These are phyloP conservation scores for Hyles lineata DNA, from an alignment of 2,888 invertebrate genomes.

Conservation along the genomic window DNA sequence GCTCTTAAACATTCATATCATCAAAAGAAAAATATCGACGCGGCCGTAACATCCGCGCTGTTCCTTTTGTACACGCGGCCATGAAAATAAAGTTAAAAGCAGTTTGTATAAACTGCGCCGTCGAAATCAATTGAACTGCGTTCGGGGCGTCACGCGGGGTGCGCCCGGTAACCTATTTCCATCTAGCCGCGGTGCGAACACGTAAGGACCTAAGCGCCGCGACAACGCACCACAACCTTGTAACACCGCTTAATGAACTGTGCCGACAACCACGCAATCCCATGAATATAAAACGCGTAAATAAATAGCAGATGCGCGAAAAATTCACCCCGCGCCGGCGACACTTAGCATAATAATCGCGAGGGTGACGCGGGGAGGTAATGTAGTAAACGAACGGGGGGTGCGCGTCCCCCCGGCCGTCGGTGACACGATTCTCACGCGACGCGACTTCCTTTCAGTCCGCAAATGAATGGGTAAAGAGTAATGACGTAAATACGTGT, in stretches of 20 bases:
- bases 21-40: neutral
- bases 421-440: constrained; percentile 84
- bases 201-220: constrained; percentile 53
- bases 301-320: constrained; percentile 85
- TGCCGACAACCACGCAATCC: constrained; percentile 71
- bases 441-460: constrained; percentile 76
- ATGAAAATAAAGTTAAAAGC: constrained; percentile 44
- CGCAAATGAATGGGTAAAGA: constrained; percentile 79
- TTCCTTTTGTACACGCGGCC: constrained; percentile 36
- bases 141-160: constrained; percentile 71
- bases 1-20: neutral
- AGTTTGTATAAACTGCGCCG: constrained; percentile 58
- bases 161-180: constrained; percentile 69
- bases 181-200: constrained; percentile 40
- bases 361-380: constrained; percentile 56
- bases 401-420: constrained; percentile 53
- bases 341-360: constrained; percentile 84
- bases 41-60: constrained; percentile 31
- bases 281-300: constrained; percentile 84
- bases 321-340: constrained; percentile 78
- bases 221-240: constrained; percentile 54
- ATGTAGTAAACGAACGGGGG: constrained; percentile 42
- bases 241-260: constrained; percentile 77
- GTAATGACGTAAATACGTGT: constrained; percentile 65
- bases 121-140: constrained; percentile 72